Conservation (phyloP, 2,113 vertebrate species). For the Gambusia affinis region DNA sequence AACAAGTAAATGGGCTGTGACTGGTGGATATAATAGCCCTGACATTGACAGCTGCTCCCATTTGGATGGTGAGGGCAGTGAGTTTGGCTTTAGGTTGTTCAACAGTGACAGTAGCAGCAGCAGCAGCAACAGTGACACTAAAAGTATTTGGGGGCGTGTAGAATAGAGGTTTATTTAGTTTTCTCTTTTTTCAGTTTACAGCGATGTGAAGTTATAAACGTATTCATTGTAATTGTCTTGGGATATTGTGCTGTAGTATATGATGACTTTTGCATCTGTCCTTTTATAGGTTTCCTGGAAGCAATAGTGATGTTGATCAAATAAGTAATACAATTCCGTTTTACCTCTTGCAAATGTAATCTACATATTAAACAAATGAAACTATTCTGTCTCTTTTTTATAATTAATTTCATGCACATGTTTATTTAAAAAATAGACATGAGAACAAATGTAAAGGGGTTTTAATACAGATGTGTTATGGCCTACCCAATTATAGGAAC, state of each 20-base stretch:
- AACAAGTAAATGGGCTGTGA: not conserved
- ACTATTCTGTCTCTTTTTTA: too few species aligned
- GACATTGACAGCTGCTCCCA: not conserved
- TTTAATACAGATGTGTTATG: too few species aligned
- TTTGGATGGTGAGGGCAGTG: not conserved
- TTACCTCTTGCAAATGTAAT: too few species aligned
- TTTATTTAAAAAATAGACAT: too few species aligned
- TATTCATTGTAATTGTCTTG: not conserved
- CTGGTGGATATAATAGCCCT: not conserved
- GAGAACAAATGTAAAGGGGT: too few species aligned
- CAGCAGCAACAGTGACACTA: constrained; percentile 3
- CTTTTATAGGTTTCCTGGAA: not conserved
- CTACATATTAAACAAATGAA: too few species aligned
- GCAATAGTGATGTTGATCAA: not conserved
- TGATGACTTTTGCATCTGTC: not conserved
- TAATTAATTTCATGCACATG: too few species aligned
- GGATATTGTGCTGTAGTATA: not conserved
- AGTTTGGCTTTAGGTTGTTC: constrained; percentile 8
- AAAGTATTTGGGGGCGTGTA: constrained; percentile 9
- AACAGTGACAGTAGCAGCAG: constrained; percentile 6
- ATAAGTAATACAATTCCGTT: not conserved
- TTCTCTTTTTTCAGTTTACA: not conserved
- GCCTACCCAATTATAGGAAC: too few species aligned
- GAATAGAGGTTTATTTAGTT: not conserved
- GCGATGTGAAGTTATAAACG: too few species aligned